phyloP scores from a whole-genome alignment of 2,113 vertebrate species.

The Rhegmatorhina hoffmannsi region DNA sequence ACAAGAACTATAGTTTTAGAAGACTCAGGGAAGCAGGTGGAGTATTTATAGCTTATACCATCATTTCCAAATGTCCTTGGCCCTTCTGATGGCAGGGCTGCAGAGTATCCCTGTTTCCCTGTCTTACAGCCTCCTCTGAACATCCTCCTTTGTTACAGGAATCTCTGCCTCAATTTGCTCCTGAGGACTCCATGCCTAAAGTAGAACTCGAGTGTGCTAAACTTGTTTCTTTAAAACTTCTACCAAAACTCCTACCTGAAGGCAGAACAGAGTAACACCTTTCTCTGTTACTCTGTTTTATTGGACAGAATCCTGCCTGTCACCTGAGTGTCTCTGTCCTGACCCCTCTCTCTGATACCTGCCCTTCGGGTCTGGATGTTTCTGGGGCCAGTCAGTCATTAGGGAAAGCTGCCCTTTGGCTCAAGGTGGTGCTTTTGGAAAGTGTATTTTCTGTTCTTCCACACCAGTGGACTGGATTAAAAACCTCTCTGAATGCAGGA shows the following conservation, averaged over 20 bases:
- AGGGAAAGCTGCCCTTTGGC: background rate
- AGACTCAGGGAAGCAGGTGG: background rate
- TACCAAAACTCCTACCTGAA: background rate
- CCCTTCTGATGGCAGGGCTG: background rate
- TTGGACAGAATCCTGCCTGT: background rate
- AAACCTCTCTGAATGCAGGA: background rate
- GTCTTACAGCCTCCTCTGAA: background rate
- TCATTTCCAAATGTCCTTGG: background rate
- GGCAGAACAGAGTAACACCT: background rate
- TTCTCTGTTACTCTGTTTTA: background rate
- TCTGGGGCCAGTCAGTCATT: accelerated
- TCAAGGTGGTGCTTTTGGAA: background rate
- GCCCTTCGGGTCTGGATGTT: background rate
- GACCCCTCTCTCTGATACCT: background rate
- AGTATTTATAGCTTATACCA: background rate
- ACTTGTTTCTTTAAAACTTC: background rate
- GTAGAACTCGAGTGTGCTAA: background rate
- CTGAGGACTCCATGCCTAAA: background rate
- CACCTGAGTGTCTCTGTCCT: background rate
- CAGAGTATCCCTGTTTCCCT: background rate
- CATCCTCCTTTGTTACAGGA: background rate
- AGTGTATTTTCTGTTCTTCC: background rate
- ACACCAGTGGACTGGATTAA: background rate
- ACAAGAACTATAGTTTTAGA: background rate
- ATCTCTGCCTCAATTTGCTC: background rate